Base-by-base conservation (phyloP, 2,888 invertebrate genomes). In the Calameuta idolon region DNA sequence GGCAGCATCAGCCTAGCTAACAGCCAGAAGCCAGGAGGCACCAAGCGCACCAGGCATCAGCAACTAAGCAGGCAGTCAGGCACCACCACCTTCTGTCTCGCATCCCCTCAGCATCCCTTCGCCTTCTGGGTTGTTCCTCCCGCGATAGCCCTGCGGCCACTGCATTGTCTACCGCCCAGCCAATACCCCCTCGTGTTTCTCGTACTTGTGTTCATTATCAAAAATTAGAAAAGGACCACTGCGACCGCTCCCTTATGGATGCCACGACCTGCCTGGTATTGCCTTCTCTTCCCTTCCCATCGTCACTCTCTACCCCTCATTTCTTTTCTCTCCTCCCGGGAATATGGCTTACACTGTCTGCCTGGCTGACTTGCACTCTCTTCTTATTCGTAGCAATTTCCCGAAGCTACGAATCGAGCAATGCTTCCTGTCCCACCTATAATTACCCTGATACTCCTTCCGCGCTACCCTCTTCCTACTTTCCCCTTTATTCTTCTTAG, bases 131-230 rank as follows among this genome's bases (percentile, higher is more conserved):
- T 75, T 81, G 79, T 87, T 89, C 86, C 89, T 88, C 85, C 87
- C 87, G 85, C 88, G 89, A 89, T 90, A 90, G 90, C 91, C 91
- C 91, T 85, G 90, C 91, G 91, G 91, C 91, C 89, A 88, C 87
- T 83, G 88, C 87, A 91, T 91, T 91, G 91, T 91, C 90, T 90
- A 82, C 85, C 79, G 76, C 85, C 87, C 89, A 87, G 87, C 91
- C 91, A 90, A 91, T 91, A 89, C 88, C 86, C 86, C 85, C 81
- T 87, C 87, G 87, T 88, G 85, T 87, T 89, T 88, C 89, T 89
- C 87, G 82, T 90, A 90, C 89, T 90, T 90, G 89, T 87, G 87
- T 89, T 90, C 89, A 88, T 90, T 90, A 90, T 89, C 88, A 87
- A 87, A 87, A 88, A 88, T 74, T 74, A 74, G 74, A 74, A 74